Evolutionary conservation across 2,113 vertebrate genomes (phyloP).

Genomic region (Tinamus guttatus): DNA sequence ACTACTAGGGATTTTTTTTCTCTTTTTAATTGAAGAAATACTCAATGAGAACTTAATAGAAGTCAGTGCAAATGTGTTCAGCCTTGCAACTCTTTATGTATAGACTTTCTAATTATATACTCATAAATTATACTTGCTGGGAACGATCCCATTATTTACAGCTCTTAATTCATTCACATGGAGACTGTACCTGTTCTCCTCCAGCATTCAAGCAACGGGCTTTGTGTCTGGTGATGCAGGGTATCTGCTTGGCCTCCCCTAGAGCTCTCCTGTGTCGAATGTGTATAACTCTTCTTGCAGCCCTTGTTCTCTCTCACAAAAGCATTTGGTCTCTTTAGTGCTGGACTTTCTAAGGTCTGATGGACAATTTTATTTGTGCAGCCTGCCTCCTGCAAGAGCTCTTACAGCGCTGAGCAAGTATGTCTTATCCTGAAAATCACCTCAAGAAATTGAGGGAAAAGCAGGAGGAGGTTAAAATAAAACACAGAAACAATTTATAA

Average conservation of each 20-base stretch:
- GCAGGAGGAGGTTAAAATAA: neutral
- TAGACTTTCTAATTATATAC: neutral
- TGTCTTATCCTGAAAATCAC: neutral
- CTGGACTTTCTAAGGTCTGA: neutral
- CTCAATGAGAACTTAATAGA: neutral
- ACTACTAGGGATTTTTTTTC: neutral
- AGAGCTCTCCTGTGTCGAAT: neutral
- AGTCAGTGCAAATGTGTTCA: neutral
- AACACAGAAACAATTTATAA: neutral
- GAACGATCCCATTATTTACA: neutral
- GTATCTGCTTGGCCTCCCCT: neutral
- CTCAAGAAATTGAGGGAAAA: neutral
- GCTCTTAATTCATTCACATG: neutral
- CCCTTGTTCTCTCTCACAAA: neutral
- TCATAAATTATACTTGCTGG: neutral
- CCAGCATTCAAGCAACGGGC: neutral
- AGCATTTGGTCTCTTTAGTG: neutral
- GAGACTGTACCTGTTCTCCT: neutral
- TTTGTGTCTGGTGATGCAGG: neutral
- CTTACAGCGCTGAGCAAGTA: neutral
- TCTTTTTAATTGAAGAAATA: neutral
- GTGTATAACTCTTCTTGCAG: neutral
- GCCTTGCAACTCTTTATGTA: neutral
- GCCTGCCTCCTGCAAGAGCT: neutral
- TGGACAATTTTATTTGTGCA: neutral